phyloP scores from a whole-genome alignment of 2,888 invertebrate genomes.

The Sclerodermus sp. region DNA sequence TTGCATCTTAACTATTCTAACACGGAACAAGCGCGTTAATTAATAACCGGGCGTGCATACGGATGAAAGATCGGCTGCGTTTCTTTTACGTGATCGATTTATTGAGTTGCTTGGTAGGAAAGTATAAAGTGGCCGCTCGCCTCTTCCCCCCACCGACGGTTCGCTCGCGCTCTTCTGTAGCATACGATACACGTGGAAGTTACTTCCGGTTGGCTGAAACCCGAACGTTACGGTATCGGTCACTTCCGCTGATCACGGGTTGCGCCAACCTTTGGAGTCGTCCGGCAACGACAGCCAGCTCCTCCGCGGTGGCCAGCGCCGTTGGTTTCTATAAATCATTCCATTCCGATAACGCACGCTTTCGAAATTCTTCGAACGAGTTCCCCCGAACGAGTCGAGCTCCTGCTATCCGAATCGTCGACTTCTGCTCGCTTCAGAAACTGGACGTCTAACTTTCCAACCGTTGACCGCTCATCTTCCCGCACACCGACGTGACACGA shows the following conservation, averaged over 20 bases:
- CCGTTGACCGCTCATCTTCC: too few species aligned
- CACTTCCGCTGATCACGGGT: slow-evolving; percentile 40
- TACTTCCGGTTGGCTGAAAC: slow-evolving; percentile 43
- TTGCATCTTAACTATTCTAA: neutral
- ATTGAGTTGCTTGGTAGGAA: slow-evolving; percentile 38
- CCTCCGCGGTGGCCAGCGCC: too few species aligned
- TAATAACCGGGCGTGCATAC: slow-evolving; percentile 22
- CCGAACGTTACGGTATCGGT: slow-evolving; percentile 48
- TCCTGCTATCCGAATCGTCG: too few species aligned
- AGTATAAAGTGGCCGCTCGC: slow-evolving; percentile 22
- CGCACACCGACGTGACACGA: too few species aligned
- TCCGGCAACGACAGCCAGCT: too few species aligned
- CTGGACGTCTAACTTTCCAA: too few species aligned
- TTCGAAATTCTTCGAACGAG: too few species aligned
- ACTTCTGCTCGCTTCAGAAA: too few species aligned
- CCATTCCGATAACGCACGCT: too few species aligned
- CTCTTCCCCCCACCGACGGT: slow-evolving; percentile 6
- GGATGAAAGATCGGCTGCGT: slow-evolving; percentile 25
- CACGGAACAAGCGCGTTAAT: slow-evolving; percentile 9
- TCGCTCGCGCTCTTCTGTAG: slow-evolving; percentile 20
- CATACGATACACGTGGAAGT: slow-evolving; percentile 38
- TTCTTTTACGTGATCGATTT: slow-evolving; percentile 43
- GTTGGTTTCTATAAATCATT: too few species aligned
- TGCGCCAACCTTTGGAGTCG: too few species aligned
- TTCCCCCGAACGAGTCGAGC: too few species aligned